phyloP scores from a whole-genome alignment of 2,113 vertebrate genomes.

The Microtus oregoni region DNA sequence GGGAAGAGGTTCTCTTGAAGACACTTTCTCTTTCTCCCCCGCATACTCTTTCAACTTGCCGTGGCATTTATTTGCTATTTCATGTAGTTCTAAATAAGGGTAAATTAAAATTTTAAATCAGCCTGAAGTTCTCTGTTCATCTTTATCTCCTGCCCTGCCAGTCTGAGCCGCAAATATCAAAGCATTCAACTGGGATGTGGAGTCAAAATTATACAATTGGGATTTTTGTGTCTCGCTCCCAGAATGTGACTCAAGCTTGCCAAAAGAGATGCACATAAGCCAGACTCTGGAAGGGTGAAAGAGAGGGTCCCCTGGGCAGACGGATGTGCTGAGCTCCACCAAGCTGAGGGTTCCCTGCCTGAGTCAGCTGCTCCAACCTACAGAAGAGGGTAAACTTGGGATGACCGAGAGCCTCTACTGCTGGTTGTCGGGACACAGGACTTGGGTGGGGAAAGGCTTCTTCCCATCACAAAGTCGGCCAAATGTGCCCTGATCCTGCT shows the following conservation, averaged over 20 bases:
- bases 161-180: background rate
- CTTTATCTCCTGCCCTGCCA: background rate
- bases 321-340: background rate
- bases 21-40: background rate
- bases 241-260: constrained; percentile 17
- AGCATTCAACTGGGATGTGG: background rate
- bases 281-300: background rate
- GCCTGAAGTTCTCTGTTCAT: background rate
- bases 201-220: constrained; percentile 7
- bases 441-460: background rate
- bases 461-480: background rate
- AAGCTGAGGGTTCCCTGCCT: background rate
- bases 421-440: background rate
- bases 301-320: background rate
- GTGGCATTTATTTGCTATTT: constrained; percentile 37
- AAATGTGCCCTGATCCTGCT: background rate
- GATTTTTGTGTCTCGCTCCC: constrained; percentile 9
- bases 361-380: background rate
- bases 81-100: constrained; percentile 22
- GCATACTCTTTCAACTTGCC: background rate
- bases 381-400: background rate
- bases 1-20: background rate
- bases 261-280: background rate
- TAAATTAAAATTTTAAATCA: constrained; percentile 35
- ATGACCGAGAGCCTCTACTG: background rate